Evolutionary conservation across 35 echinoderm and acorn worm genomes (phyloP), one percentile per base, ranked within the genome.

Genomic region (Hemicentrotus pulcherrimus): DNA sequence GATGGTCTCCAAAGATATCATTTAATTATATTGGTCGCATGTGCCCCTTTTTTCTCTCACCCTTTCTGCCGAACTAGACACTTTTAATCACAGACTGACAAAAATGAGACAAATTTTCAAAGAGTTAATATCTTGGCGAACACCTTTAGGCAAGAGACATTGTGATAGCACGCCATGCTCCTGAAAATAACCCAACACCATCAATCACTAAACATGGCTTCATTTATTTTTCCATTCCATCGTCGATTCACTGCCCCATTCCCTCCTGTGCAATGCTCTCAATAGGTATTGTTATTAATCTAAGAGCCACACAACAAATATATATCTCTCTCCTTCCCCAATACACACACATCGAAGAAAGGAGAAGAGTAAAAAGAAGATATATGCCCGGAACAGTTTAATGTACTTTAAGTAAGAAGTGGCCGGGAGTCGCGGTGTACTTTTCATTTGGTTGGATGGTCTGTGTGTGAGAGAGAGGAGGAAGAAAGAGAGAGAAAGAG

Each of bases 231-330:
- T 78, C 65, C 65, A 78, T 78, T 78, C 65, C 65, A 78, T 78
- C 65, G 65, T 78, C 65, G 7, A n/a, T 78, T 78, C 65, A 78
- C 19, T 18, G 65, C 24, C 65, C 65, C 65, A 78, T 78, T 78
- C 65, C 65, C 88, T 47, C 88, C 88, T 35, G 46, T 90, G 88
- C 88, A 45, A 32, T 28, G 32, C 31, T 33, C 32, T 45, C 32
- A 90, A 47, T 90, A 90, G 46, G 88, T 47, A 90, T 90, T 47
- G 46, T 90, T 90, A 90, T 90, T 90, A 90, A 90, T 90, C 88
- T 90, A 33, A 45, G 19, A 33, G 88, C 88, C 88, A 90, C 31
- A 33, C 15, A 45, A 45, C 31, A 90, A 90, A 90, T 47, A 90
- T n/a, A n/a, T n/a, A n/a, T n/a, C n/a, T n/a, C n/a, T 47, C 46